A percentile compares a stretch with the other conserved stretches of the same genome.
Conservation (phyloP, 2,888 invertebrate genomes). For the Nasonia oneida region DNA sequence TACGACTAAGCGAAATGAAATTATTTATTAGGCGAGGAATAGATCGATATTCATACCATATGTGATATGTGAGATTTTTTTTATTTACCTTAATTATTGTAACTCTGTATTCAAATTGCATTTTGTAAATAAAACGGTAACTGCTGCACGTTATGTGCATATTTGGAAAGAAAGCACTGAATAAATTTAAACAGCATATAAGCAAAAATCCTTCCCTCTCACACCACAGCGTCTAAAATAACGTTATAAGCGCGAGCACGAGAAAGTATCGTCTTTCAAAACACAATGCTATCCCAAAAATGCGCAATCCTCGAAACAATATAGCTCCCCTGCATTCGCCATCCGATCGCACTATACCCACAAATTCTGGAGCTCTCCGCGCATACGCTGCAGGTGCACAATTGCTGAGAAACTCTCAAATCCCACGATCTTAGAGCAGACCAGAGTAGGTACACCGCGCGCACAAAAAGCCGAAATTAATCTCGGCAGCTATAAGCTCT, state of each 20-base stretch:
- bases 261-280: constrained; percentile 3
- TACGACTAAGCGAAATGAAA: not conserved
- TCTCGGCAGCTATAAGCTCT: constrained; percentile 50
- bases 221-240: not conserved
- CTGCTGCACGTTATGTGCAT: constrained; percentile 7
- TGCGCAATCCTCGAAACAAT: constrained; percentile 21
- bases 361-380: not conserved
- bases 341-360: not conserved
- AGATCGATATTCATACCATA: constrained; percentile 34
- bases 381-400: constrained; percentile 23
- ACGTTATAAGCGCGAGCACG: not conserved
- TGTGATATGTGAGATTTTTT: constrained; percentile 33
- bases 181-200: constrained; percentile 13
- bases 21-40: constrained; percentile 25
- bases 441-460: constrained; percentile 30
- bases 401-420: constrained; percentile 60
- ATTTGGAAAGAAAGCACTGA: constrained; percentile 34
- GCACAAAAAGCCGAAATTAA: constrained; percentile 62
- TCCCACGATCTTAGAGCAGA: constrained; percentile 55
- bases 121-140: constrained; percentile 46
- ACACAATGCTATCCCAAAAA: constrained; percentile 18
- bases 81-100: constrained; percentile 13
- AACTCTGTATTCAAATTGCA: constrained; percentile 9
- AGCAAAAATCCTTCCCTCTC: not conserved
- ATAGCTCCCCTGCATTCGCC: not conserved